Base-by-base conservation (phyloP, 2,888 invertebrate genomes). In the Yponomeuta sedellus region DNA sequence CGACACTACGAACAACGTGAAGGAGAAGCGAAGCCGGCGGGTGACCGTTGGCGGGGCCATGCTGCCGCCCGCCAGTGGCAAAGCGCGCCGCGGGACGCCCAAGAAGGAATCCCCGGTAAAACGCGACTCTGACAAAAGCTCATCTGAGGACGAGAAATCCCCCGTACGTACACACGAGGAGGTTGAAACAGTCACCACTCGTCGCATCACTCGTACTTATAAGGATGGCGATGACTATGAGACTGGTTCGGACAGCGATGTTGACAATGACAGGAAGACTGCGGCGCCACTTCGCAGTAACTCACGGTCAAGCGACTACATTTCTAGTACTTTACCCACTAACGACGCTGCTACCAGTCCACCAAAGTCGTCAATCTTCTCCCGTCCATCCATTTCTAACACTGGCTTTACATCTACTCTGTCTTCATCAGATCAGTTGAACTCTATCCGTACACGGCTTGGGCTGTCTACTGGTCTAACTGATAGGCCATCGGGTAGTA, bases 221-320 rank as follows among this genome's bases (percentile, higher is more conserved):
- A 83, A 86, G 16, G 89, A 91, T 8, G 87, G 83, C 66, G 94
- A 94, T 70, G 94, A 94, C 64, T 92, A 94, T 70, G 95, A 95
- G 75, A 94, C 94, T 0, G 94, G 94, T 10, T 95, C 94, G 0
- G 95, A 95, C 76, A 94, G 94, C 28, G 95, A 95, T 75, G 92
- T 94, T 0, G 94, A 94, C 64, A 79, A 75, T 16, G 92, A 92
- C 12, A 88, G 86, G 71, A 89, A 88, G 74, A 83, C 82, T 0
- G 73, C 86, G 0, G 77, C 83, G 12, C 79, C 86, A 0, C 81
- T 81, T 68, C 79, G 88, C 58, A 88, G 84, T 72, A 82, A 78
- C 70, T 88, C 85, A 3, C 81, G 85, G 69, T 89, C 83, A 1
- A 90, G 90, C 70, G 88, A 87, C 72, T 86, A 86, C 70, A 90